phyloP scores from a whole-genome alignment of 1,140 invertebrate genomes.

The Drosophila punjabiensis region DNA sequence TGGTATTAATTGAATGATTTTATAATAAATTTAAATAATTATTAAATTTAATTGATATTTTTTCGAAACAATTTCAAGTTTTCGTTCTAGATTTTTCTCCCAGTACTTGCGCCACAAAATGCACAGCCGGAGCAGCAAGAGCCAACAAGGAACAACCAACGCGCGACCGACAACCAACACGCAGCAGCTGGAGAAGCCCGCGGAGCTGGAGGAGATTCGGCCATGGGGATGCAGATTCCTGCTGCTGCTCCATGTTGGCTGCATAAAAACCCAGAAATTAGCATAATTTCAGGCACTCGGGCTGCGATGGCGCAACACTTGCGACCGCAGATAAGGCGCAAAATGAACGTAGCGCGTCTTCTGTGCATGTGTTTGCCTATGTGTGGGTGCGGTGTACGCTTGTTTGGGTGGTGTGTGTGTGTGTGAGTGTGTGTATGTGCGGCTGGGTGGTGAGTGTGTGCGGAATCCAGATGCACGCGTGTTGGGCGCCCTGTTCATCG shows the following conservation, averaged over 20 bases:
- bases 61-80: neutral
- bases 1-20: too few species aligned
- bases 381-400: conserved; percentile 2
- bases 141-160: conserved; percentile 39
- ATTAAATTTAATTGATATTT: neutral
- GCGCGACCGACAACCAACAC: conserved; percentile 37
- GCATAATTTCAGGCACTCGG: conserved; percentile 76
- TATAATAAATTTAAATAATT: neutral
- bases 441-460: conserved; percentile 10
- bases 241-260: conserved; percentile 57
- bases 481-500: conserved; percentile 40
- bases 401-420: neutral
- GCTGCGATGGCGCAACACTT: conserved; percentile 71
- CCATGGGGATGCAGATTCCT: conserved; percentile 61
- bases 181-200: conserved; percentile 43
- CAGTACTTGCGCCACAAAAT: conserved; percentile 41
- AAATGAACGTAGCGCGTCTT: conserved; percentile 71
- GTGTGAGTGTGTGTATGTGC: neutral
- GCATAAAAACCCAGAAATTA: conserved; percentile 79
- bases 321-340: conserved; percentile 76
- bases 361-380: conserved; percentile 16
- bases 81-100: conserved; percentile 23
- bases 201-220: conserved; percentile 35
- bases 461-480: conserved; percentile 33
- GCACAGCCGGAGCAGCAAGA: conserved; percentile 48